Percentiles rank a stretch among this genome's conserved stretches.
Conservation (phyloP, 1,140 invertebrate genomes). For the Diuraphis noxia region DNA sequence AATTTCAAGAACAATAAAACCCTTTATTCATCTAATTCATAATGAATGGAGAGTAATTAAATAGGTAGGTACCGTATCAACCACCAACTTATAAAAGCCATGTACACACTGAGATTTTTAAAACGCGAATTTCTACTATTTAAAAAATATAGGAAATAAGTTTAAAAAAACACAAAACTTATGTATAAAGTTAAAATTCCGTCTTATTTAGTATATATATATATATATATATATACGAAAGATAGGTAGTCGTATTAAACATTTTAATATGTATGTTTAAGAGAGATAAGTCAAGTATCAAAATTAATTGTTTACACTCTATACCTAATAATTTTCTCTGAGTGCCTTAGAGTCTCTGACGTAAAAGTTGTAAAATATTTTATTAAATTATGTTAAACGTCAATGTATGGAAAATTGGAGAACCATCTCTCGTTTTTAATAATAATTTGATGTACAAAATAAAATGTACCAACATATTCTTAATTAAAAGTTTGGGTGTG, state of each 20-base stretch:
- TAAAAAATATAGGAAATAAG: not conserved
- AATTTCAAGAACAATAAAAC: too few relatives aligned
- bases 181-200: not conserved
- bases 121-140: not conserved
- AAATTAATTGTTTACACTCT: not conserved
- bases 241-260: not conserved
- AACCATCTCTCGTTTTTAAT: not conserved
- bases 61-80: too few relatives aligned
- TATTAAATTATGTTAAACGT: not conserved
- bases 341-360: not conserved
- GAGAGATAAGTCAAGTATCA: not conserved
- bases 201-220: not conserved
- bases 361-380: not conserved
- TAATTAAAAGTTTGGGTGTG: not conserved
- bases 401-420: not conserved
- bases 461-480: not conserved
- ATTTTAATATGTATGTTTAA: not conserved
- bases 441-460: not conserved
- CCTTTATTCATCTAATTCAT: not conserved
- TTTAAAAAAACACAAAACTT: not conserved
- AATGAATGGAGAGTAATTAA: not conserved
- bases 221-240: not conserved
- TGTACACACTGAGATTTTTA: not conserved
- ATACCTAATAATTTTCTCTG: not conserved
- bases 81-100: not conserved